These are phyloP conservation scores for Schizotus pectinicornis DNA, from an alignment of 2,888 invertebrate species.

Conservation along the genomic window DNA sequence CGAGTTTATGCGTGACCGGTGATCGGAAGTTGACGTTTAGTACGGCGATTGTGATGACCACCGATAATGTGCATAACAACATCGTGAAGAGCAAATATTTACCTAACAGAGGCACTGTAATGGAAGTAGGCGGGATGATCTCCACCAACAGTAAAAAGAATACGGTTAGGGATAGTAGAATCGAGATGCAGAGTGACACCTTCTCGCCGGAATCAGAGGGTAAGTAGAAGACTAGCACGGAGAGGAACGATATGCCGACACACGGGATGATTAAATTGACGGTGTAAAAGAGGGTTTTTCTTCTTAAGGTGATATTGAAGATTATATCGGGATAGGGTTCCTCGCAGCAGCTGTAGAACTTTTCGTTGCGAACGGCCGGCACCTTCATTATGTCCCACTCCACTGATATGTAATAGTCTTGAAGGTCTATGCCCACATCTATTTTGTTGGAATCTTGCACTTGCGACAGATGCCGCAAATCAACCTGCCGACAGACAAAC, in stretches of 20 bases:
- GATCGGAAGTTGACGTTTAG: conserved; percentile 92
- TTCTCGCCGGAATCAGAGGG: conserved; percentile 98
- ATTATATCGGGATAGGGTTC: conserved; percentile 97
- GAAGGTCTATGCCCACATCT: conserved; percentile 88
- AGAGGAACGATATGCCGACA: conserved; percentile 95
- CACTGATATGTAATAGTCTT: conserved; percentile 94
- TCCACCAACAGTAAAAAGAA: conserved; percentile 92
- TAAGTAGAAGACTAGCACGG: conserved; percentile 95
- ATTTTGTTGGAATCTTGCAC: conserved; percentile 86
- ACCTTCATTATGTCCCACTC: conserved; percentile 98
- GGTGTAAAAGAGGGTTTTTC: conserved; percentile 97
- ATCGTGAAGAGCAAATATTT: conserved; percentile 94
- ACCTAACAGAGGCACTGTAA: conserved; percentile 89
- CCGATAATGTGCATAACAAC: conserved; percentile 91
- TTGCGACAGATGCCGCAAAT: conserved; percentile 86
- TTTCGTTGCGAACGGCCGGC: conserved; percentile 87
- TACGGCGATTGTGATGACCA: conserved; percentile 92
- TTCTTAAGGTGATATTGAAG: conserved; percentile 92
- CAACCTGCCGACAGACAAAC: conserved; percentile 70
- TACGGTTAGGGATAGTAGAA: conserved; percentile 90
- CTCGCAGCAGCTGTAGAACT: conserved; percentile 96
- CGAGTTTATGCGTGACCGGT: conserved; percentile 90
- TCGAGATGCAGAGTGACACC: conserved; percentile 94
- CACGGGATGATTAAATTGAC: conserved; percentile 97
- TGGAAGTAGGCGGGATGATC: conserved; percentile 92